phyloP scores from a whole-genome alignment of 2,113 vertebrate genomes.

The Onychostoma macrolepis region DNA sequence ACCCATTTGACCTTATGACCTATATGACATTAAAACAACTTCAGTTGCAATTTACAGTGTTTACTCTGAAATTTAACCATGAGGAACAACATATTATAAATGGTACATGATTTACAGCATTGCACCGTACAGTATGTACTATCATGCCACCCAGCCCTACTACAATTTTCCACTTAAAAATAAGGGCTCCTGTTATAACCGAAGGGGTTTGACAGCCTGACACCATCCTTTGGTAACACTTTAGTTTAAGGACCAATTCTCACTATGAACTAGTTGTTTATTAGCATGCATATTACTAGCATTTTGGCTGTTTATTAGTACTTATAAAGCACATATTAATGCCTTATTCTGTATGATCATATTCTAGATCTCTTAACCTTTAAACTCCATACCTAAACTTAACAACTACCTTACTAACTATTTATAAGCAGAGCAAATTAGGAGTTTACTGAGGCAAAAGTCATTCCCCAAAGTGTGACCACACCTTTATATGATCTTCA shows the following conservation, averaged over 20 bases:
- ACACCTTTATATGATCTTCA: not conserved
- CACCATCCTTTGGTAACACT: not conserved
- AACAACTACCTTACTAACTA: too few relatives aligned
- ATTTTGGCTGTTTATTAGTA: too few relatives aligned
- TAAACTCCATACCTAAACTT: too few relatives aligned
- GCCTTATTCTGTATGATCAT: too few relatives aligned
- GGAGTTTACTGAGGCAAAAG: too few relatives aligned
- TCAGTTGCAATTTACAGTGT: not conserved
- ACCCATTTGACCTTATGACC: not conserved
- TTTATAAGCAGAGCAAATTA: too few relatives aligned
- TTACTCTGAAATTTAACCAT: not conserved
- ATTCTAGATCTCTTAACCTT: too few relatives aligned
- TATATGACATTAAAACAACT: not conserved
- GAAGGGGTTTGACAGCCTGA: not conserved
- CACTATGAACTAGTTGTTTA: too few relatives aligned
- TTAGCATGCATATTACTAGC: too few relatives aligned
- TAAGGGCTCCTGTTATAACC: not conserved
- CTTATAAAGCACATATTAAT: too few relatives aligned
- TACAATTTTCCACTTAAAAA: not conserved
- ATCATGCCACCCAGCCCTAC: not conserved
- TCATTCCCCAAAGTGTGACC: too few relatives aligned
- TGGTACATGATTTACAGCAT: not conserved
- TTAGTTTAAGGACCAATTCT: too few relatives aligned
- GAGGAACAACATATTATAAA: not conserved
- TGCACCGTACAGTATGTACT: not conserved